Conservation (phyloP, 2,113 vertebrate genomes). For the Solea solea region DNA sequence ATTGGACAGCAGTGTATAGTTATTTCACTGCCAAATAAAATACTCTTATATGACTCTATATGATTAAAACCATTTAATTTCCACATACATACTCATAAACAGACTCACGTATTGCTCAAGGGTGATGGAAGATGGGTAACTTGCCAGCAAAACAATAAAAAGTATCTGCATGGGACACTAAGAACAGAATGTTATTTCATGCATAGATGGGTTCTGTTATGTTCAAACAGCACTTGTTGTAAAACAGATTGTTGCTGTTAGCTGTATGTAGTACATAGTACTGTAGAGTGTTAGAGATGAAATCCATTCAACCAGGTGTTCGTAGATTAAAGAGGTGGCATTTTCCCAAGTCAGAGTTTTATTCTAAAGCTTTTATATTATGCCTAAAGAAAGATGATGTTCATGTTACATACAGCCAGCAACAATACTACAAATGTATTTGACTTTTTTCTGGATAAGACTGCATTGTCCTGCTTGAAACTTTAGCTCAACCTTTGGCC, state of each 20-base stretch:
- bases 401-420: neutral
- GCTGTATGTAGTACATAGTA: neutral
- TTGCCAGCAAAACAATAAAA: conserved; percentile 25
- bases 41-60: conserved; percentile 6
- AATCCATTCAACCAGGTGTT: neutral
- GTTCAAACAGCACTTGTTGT: neutral
- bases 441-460: neutral
- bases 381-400: neutral
- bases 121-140: conserved; percentile 2
- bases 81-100: conserved; percentile 4
- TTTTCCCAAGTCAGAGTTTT: too few relatives aligned
- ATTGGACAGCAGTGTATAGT: neutral
- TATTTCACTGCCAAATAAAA: conserved; percentile 7
- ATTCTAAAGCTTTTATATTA: too few relatives aligned
- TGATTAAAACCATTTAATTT: neutral
- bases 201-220: conserved; percentile 4
- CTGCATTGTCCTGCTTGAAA: neutral
- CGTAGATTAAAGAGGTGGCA: neutral
- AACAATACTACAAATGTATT: neutral
- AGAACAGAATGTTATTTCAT: conserved; percentile 1
- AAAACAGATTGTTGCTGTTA: neutral
- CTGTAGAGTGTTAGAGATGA: neutral
- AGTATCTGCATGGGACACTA: conserved; percentile 5
- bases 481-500: neutral
- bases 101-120: neutral